phyloP scores from a whole-genome alignment of 1,140 invertebrate species.

The Rhizoglyphus robini region DNA sequence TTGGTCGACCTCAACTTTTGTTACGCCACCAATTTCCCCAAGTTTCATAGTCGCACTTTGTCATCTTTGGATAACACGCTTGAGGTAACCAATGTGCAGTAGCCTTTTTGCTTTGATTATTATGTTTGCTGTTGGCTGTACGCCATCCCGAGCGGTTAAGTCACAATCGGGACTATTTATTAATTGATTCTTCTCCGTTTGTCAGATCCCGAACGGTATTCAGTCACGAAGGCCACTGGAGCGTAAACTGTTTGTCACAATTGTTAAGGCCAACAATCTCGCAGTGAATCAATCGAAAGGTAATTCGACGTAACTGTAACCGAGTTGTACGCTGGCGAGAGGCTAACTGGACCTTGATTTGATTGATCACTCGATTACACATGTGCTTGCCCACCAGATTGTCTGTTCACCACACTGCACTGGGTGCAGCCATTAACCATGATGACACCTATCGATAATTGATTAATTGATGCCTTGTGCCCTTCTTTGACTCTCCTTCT shows the following conservation, averaged over 20 bases:
- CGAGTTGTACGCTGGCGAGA: too few relatives aligned
- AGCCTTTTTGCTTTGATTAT: not conserved
- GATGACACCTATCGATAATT: too few relatives aligned
- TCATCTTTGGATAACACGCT: not conserved
- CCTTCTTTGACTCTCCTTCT: not conserved
- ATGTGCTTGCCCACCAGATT: too few relatives aligned
- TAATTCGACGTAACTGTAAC: not conserved
- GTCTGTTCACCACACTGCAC: too few relatives aligned
- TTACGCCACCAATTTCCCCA: not conserved
- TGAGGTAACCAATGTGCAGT: not conserved
- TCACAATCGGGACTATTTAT: too few relatives aligned
- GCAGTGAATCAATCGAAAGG: constrained; percentile 4
- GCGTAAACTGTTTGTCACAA: constrained; percentile 11
- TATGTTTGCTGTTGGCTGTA: too few relatives aligned
- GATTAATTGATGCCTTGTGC: not conserved
- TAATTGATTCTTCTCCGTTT: too few relatives aligned
- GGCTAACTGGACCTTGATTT: too few relatives aligned
- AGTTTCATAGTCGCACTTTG: not conserved
- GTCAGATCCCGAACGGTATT: too few relatives aligned
- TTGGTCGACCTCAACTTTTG: not conserved
- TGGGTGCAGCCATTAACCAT: too few relatives aligned
- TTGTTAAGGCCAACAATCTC: constrained; percentile 1
- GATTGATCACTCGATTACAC: too few relatives aligned
- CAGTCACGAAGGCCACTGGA: constrained; percentile 2
- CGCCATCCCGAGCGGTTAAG: too few relatives aligned